Evolutionary conservation across 2,113 vertebrate species (phyloP).

Genomic region (Nycticryphes semicollaris): DNA sequence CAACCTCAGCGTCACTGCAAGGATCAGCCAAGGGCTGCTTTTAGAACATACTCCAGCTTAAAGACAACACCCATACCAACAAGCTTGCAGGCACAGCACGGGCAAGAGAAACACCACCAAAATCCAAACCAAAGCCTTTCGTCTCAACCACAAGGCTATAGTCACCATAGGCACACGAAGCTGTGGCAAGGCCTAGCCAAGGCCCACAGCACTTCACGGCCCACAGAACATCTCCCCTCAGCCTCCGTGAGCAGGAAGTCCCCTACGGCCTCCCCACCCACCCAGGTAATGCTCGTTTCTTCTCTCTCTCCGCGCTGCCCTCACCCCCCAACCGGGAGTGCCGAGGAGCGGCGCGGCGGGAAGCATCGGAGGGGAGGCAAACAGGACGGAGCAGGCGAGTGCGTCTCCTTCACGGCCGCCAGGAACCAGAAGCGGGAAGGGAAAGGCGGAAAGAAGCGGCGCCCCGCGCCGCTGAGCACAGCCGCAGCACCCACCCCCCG

Average conservation of each 20-base stretch:
- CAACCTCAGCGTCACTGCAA: no score
- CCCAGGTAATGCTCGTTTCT: no score
- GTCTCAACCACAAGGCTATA: background rate
- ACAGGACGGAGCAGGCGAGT: no score
- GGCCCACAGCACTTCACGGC: no score
- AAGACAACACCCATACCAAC: no score
- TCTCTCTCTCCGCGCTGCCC: background rate
- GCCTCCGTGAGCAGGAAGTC: background rate
- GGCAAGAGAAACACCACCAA: background rate
- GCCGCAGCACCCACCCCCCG: background rate
- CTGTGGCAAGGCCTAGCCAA: background rate
- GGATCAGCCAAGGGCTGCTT: rapidly evolving
- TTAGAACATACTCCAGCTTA: rapidly evolving
- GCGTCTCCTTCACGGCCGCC: rapidly evolving
- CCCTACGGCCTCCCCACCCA: background rate
- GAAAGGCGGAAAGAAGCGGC: no score
- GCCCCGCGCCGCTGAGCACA: rapidly evolving
- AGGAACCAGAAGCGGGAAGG: rapidly evolving
- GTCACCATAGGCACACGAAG: background rate
- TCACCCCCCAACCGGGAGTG: rapidly evolving
- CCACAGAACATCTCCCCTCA: no score
- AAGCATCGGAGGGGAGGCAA: rapidly evolving
- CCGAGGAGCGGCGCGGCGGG: rapidly evolving
- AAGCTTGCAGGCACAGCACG: background rate
- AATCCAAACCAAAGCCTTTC: background rate